Conservation (phyloP, 2,113 vertebrate species). For the Grallaria varia region DNA sequence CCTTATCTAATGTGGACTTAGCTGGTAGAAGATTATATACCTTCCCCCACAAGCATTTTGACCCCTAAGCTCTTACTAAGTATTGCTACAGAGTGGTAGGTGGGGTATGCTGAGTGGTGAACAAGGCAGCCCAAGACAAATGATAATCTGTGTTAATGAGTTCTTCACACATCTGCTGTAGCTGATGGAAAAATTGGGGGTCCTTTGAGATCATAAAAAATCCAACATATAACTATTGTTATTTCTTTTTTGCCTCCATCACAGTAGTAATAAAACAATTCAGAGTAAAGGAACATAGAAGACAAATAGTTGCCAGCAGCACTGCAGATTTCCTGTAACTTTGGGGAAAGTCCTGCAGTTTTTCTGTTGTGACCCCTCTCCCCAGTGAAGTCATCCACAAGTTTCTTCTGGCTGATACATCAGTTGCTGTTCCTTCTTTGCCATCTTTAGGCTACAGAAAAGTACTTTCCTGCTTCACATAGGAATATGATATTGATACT, state of each 20-base stretch:
- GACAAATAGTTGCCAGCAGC: neutral
- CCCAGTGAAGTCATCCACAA: neutral
- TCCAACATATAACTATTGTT: neutral
- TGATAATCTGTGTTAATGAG: neutral
- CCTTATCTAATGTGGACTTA: neutral
- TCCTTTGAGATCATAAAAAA: neutral
- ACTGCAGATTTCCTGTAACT: neutral
- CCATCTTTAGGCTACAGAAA: neutral
- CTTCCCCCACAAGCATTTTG: neutral
- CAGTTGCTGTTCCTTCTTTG: neutral
- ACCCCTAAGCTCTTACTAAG: neutral
- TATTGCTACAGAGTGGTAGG: rapidly evolving
- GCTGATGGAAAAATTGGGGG: neutral
- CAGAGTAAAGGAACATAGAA: neutral
- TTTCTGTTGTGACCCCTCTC: neutral
- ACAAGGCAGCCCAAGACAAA: neutral
- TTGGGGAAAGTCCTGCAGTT: neutral
- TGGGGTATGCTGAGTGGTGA: neutral
- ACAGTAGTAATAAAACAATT: neutral
- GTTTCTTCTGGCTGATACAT: neutral
- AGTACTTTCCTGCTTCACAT: neutral
- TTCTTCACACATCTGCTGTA: neutral
- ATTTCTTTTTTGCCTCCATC: neutral
- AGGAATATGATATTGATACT: neutral
- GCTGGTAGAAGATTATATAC: neutral